Base-by-base conservation (phyloP, 1,140 invertebrate genomes). In the Nixonia krombeini region DNA sequence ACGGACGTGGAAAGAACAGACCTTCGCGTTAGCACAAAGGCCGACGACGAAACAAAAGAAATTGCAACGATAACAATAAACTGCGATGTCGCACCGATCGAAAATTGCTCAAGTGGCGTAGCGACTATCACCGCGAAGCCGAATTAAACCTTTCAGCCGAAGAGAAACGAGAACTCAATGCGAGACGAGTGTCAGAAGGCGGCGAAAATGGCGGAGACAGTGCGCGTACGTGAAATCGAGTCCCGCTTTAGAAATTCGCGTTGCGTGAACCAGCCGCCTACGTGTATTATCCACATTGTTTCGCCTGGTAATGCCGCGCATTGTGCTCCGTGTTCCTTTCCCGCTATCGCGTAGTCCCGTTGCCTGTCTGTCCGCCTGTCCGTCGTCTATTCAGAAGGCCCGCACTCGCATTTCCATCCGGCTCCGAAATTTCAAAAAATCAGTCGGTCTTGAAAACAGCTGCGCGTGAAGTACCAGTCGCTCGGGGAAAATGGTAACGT, bases 271-370 rank as follows among this genome's bases (percentile, higher is more conserved):
- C 59, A 63, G 50, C 38, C 49, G n/a, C n/a, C n/a, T n/a, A n/a
- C n/a, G n/a, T n/a, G n/a, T n/a, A n/a, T n/a, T n/a, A n/a, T 47
- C 23, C 55, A 42, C 53, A 65, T 66, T 66, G 63, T 58, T 66
- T 49, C 49, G 35, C 44, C 49, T 58, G 53, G 44, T 66, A 66
- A 66, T 52, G 42, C 37, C 28, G 29, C 41, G 63, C 50, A 66
- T 66, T 66, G 63, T 66, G 37, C 50, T 58, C 23, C 38, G 49
- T 49, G 46, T 50, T 59, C 44, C 63, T 66, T 53, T 40, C 53
- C 49, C 59, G 52, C 55, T 51, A 46, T 53, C 62, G 41, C 46
- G n/a, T n/a, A n/a, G 62, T 49, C 55, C 51, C 12, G 37, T 37
- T 59, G 63, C 53, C 50, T 59, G 63, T 66, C 63, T n/a, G n/a